A percentile compares a stretch with the other conserved stretches of the same genome.
These are phyloP conservation scores for Diorhabda elongata DNA, from an alignment of 1,140 invertebrate genomes.

Conservation along the genomic window DNA sequence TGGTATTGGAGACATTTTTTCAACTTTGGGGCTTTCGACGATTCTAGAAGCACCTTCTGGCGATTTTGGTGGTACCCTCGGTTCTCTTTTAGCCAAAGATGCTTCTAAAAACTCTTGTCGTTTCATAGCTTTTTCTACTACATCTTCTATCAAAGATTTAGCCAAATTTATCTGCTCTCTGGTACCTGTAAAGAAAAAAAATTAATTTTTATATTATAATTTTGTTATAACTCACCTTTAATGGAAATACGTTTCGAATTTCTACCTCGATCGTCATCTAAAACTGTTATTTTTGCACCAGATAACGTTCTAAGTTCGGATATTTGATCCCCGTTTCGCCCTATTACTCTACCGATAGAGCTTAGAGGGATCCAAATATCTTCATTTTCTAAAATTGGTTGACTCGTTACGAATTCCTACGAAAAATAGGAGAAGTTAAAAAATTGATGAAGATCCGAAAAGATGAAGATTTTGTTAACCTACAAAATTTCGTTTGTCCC, in stretches of 20 bases:
- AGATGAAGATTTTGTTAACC: no score
- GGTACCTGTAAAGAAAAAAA: conserved; percentile 42
- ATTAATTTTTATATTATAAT: not conserved
- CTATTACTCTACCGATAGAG: conserved; percentile 65
- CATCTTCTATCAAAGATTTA: conserved; percentile 56
- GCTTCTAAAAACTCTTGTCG: conserved; percentile 49
- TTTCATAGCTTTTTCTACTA: conserved; percentile 55
- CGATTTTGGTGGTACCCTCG: conserved; percentile 47
- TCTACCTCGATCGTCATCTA: conserved; percentile 32
- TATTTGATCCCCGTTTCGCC: conserved; percentile 64
- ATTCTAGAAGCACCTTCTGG: conserved; percentile 27
- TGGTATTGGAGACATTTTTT: conserved; percentile 41
- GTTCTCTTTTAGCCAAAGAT: conserved; percentile 50
- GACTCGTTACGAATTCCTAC: conserved; percentile 60
- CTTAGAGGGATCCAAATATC: conserved; percentile 62
- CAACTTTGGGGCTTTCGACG: conserved; percentile 41
- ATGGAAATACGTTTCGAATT: conserved; percentile 42
- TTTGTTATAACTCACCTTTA: conserved; percentile 38
- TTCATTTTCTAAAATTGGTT: conserved; percentile 60
- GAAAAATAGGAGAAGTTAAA: not conserved
- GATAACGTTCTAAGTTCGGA: conserved; percentile 62
- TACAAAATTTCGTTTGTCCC: no score
- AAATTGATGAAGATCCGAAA: no score
- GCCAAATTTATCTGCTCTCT: conserved; percentile 54
- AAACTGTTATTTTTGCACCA: conserved; percentile 59